Percentiles rank a stretch among this genome's conserved stretches.
These are phyloP conservation scores for Zapus hudsonius DNA, from an alignment of 2,113 vertebrate genomes.

Conservation along the genomic window DNA sequence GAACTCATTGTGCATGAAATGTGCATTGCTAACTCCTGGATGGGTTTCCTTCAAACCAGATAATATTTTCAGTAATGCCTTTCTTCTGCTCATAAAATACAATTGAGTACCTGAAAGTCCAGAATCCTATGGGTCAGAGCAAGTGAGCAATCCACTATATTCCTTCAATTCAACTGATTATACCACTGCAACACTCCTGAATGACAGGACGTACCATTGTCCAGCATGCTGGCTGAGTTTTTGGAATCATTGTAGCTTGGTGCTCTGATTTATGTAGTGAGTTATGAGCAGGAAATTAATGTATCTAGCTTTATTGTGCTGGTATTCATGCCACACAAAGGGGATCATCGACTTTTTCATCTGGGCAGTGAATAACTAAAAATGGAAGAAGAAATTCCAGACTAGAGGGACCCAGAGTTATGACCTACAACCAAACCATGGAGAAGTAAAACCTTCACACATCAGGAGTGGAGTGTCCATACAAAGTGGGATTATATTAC, in stretches of 20 bases:
- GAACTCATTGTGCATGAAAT: slow-evolving; percentile 37
- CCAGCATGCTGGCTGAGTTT: background rate
- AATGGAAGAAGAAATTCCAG: background rate
- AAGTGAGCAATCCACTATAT: background rate
- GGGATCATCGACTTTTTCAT: background rate
- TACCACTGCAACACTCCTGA: background rate
- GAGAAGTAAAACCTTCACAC: background rate
- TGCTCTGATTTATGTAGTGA: background rate
- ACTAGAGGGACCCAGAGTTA: background rate
- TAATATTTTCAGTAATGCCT: slow-evolving; percentile 29
- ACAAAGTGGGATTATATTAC: background rate
- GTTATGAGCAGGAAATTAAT: background rate
- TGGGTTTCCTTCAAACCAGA: slow-evolving; percentile 20
- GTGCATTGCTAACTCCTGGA: slow-evolving; percentile 31
- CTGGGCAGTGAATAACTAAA: background rate
- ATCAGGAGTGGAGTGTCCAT: background rate
- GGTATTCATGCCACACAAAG: background rate
- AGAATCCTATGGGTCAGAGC: background rate
- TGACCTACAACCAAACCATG: background rate
- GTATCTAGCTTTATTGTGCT: background rate
- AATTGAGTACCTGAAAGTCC: background rate
- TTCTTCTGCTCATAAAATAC: background rate
- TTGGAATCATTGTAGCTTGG: background rate
- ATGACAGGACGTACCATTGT: background rate
- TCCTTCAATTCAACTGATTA: background rate